Evolutionary conservation across 2,888 invertebrate species (phyloP), one percentile per base, ranked within the genome.

Genomic region (Platycheirus albimanus): DNA sequence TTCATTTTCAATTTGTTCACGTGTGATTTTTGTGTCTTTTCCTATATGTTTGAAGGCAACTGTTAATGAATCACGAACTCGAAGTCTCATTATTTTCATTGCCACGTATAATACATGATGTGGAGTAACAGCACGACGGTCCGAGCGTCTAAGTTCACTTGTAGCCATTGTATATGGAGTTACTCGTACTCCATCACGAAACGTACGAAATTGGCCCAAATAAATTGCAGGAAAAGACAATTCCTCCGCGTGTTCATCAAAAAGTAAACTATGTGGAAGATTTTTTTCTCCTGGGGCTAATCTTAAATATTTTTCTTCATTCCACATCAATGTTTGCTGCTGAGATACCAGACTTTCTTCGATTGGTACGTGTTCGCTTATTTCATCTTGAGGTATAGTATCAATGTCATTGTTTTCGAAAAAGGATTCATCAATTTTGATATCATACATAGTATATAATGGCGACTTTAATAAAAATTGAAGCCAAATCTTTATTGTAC

Each of bases 81-180:
- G 86, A 3, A 87, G 13, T 51, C 89, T 85, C 81, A 91, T 56
- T 8, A 52, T 88, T 85, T 91, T 90, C 89, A 89, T 88, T 3
- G 90, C 90, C 70, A 88, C 24, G n/a, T 49, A 49, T 1, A 24
- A n/a, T 1, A 49, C 1, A 20, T 49, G 49, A n/a, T 24, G 4
- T 11, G 88, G 88, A 2, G 71, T 86, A 19, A 87, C 89, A 77
- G 87, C 90, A 1, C 87, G 87, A 36, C 87, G 30, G 85, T 88
- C 87, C 6, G 64, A 30, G 36, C 87, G 66, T 51, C 87, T 41
- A 36, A 49, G 10, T n/a, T 49, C 28, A 10, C 24, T 49, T 3
- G 8, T 49, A 6, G 49, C 3, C 49, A 49, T 87, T 67, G 61
- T 72, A 33, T 67, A 83, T 1, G 78, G 74, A 3, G 80, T 85